Conservation (phyloP, 2,113 vertebrate species). For the Microtus richardsoni region DNA sequence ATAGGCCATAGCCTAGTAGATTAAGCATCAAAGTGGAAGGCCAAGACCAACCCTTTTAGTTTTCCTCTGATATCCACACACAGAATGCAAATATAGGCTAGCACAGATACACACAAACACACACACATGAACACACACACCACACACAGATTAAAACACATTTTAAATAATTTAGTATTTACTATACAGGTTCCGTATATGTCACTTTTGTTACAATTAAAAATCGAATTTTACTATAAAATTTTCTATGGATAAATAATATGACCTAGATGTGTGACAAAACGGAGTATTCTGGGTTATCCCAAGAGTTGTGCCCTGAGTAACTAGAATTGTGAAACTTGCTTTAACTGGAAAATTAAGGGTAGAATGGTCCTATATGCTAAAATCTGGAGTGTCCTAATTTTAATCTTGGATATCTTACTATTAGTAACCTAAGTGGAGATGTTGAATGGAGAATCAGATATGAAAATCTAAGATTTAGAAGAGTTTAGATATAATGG, state of each 20-base stretch:
- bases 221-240: background rate
- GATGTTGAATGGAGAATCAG: background rate
- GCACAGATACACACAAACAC: background rate
- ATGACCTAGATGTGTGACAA: background rate
- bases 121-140: background rate
- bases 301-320: background rate
- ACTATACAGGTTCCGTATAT: background rate
- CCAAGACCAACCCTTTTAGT: too few species aligned
- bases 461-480: background rate
- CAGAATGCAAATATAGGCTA: background rate
- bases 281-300: background rate
- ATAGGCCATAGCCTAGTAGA: background rate
- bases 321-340: background rate
- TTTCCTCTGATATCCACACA: background rate
- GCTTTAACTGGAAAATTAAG: background rate
- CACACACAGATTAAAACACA: background rate
- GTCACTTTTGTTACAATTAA: background rate
- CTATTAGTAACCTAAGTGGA: background rate
- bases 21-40: background rate
- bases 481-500: background rate
- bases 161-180: background rate
- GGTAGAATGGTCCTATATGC: background rate
- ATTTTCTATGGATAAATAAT: background rate
- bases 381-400: background rate
- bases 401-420: background rate